Evolutionary conservation across 2,888 invertebrate species (phyloP).

Genomic region (Lepidocyrtoides sp.): DNA sequence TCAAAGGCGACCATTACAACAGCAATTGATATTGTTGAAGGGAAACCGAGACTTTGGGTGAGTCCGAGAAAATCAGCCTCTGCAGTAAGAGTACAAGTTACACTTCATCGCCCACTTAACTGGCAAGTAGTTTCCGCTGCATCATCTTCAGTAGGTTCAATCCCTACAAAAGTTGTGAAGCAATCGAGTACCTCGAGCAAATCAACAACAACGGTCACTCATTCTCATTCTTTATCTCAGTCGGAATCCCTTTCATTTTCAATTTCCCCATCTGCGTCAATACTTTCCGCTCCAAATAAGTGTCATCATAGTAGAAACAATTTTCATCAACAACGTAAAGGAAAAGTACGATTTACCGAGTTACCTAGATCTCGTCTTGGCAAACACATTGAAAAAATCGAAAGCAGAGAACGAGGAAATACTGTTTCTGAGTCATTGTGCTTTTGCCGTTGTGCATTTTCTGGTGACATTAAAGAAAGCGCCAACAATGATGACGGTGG

Average conservation of each 20-base stretch:
- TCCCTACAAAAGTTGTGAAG: constrained; percentile 38
- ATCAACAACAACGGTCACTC: constrained; percentile 55
- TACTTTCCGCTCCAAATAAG: constrained; percentile 62
- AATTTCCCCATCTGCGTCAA: constrained; percentile 72
- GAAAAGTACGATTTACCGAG: constrained; percentile 72
- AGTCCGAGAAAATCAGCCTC: constrained; percentile 73
- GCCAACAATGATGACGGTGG: constrained; percentile 19
- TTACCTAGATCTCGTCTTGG: constrained; percentile 77
- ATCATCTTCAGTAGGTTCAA: constrained; percentile 57
- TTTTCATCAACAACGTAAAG: constrained; percentile 28
- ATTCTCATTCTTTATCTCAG: constrained; percentile 74
- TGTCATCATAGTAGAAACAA: constrained; percentile 33
- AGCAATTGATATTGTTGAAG: constrained; percentile 69
- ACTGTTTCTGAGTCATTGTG: constrained; percentile 65
- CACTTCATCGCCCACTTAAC: constrained; percentile 81
- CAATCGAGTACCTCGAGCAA: constrained; percentile 52
- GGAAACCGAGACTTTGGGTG: constrained; percentile 69
- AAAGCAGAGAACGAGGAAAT: constrained; percentile 40
- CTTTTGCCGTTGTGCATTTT: constrained; percentile 49
- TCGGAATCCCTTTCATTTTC: constrained; percentile 78
- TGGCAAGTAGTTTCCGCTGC: constrained; percentile 79
- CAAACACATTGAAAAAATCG: constrained; percentile 72
- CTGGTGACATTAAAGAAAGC: constrained; percentile 3
- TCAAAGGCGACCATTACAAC: constrained; percentile 63
- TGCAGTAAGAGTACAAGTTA: constrained; percentile 81